Evolutionary conservation across 2,113 vertebrate species (phyloP).

Genomic region (Martes martes): DNA sequence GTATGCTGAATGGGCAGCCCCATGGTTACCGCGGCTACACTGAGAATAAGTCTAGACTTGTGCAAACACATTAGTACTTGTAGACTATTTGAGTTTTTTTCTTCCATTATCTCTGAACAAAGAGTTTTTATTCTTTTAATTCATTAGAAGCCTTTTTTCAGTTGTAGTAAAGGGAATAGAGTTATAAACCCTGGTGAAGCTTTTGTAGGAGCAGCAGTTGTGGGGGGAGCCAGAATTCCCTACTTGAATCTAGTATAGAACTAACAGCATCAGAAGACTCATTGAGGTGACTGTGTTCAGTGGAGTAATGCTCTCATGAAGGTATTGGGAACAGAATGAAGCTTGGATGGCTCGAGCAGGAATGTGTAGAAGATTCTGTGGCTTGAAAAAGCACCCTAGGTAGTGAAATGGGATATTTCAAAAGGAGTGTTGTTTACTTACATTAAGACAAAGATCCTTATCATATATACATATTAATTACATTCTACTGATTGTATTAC

Average conservation of each 20-base stretch:
- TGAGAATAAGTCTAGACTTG: not conserved
- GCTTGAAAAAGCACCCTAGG: not conserved
- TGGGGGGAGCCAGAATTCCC: not conserved
- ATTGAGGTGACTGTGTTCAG: not conserved
- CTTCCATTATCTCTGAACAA: not conserved
- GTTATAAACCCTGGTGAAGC: not conserved
- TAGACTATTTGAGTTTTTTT: not conserved
- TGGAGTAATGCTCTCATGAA: not conserved
- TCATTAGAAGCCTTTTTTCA: not conserved
- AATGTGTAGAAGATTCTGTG: not conserved
- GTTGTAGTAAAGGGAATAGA: not conserved
- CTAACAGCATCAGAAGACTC: not conserved
- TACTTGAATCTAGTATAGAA: not conserved
- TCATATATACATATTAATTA: not conserved
- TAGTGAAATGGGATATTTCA: not conserved
- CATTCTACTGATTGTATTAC: not conserved
- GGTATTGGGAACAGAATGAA: not conserved
- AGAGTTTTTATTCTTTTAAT: not conserved
- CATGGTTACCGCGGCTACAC: not conserved
- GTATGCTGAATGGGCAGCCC: fast-evolving
- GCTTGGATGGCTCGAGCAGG: not conserved
- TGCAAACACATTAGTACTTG: not conserved
- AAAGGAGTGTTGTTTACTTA: not conserved
- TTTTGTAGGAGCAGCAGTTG: not conserved
- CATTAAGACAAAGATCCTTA: not conserved